Evolutionary conservation across 2,113 vertebrate species (phyloP).

Genomic region (Aplodontia rufa): DNA sequence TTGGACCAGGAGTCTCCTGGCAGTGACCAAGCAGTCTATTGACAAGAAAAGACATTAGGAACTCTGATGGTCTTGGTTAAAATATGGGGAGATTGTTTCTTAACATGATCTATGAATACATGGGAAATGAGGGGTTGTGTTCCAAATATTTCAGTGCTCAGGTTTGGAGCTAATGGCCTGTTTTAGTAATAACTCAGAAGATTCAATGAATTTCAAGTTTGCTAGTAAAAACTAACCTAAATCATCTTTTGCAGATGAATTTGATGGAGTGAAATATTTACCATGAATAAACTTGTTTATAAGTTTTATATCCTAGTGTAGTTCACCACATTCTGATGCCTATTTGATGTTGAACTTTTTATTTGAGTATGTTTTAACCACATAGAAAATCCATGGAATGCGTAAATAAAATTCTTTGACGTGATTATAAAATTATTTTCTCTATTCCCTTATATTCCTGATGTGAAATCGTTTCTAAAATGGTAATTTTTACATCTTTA

Average conservation of each 20-base stretch:
- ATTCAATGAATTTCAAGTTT: not conserved
- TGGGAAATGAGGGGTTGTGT: not conserved
- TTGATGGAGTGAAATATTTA: not conserved
- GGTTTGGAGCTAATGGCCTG: not conserved
- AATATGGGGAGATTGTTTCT: not conserved
- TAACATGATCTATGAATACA: not conserved
- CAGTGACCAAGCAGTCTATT: not conserved
- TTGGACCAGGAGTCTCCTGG: not conserved
- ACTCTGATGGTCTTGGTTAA: not conserved
- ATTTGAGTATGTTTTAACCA: not conserved
- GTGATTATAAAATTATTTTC: not conserved
- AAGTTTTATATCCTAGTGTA: not conserved
- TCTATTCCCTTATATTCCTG: not conserved
- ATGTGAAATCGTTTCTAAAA: not conserved
- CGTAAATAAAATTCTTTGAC: not conserved
- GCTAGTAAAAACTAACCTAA: not conserved
- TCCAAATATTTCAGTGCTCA: not conserved
- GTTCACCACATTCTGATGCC: not conserved
- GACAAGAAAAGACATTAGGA: not conserved
- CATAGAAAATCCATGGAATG: not conserved
- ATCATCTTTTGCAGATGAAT: not conserved
- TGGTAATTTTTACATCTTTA: not conserved
- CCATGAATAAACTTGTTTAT: not conserved
- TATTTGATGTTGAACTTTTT: not conserved
- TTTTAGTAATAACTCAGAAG: not conserved